These are phyloP conservation scores for Micrastur ruficollis DNA, from an alignment of 2,797 vertebrate genomes.

Conservation along the genomic window DNA sequence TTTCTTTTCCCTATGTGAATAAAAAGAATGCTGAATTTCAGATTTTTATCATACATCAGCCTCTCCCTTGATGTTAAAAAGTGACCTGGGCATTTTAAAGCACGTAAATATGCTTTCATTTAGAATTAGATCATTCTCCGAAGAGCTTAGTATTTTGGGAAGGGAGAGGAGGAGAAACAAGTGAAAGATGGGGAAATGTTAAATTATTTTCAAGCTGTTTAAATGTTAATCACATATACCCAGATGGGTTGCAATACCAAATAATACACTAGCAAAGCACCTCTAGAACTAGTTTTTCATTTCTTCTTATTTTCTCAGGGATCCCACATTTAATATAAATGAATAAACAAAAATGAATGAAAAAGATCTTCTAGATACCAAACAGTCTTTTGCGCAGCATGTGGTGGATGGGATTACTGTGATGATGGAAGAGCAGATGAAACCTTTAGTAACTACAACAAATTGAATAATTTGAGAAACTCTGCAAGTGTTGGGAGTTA, in stretches of 20 bases:
- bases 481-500: neutral
- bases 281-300: neutral
- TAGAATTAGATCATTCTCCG: neutral
- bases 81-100: neutral
- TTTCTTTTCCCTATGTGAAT: neutral
- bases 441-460: neutral
- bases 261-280: neutral
- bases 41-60: neutral
- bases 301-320: neutral
- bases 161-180: neutral
- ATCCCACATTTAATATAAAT: neutral
- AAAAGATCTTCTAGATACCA: neutral
- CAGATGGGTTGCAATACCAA: neutral
- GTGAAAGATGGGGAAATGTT: neutral
- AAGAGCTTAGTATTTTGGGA: neutral
- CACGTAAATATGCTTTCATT: neutral
- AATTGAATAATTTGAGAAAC: neutral
- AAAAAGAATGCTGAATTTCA: constrained; percentile 17
- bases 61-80: constrained; percentile 9
- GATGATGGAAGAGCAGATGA: neutral
- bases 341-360: neutral
- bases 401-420: neutral
- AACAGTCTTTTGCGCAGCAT: neutral
- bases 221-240: neutral
- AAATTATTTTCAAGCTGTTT: constrained; percentile 3